Conservation (phyloP, 2,113 vertebrate species). For the Piaya cayana region DNA sequence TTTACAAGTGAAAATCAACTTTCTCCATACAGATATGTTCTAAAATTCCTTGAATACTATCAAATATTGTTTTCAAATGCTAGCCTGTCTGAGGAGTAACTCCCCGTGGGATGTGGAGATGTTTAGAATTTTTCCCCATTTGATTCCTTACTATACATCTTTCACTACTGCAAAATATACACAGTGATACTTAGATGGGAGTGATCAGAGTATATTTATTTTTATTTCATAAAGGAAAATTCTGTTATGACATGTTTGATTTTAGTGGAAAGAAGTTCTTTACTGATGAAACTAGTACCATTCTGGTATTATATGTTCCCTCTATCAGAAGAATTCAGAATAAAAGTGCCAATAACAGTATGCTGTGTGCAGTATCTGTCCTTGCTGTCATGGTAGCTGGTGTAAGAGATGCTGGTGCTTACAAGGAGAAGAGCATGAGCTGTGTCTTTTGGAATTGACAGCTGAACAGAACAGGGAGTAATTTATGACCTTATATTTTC, state of each 20-base stretch:
- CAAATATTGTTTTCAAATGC: slow-evolving; percentile 41
- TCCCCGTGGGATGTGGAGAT: neutral
- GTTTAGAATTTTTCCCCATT: slow-evolving; percentile 1
- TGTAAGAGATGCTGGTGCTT: neutral
- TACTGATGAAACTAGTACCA: neutral
- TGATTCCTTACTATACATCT: neutral
- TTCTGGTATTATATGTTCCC: neutral
- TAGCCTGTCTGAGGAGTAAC: neutral
- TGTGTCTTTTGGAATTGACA: neutral
- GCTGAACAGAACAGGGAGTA: neutral
- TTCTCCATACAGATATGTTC: slow-evolving; percentile 19
- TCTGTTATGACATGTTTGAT: neutral
- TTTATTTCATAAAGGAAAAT: neutral
- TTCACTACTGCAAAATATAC: neutral
- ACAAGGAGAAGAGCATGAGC: neutral
- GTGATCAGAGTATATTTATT: neutral
- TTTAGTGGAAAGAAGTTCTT: neutral
- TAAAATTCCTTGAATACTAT: slow-evolving; percentile 36
- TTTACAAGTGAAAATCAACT: slow-evolving; percentile 34
- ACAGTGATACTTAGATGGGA: neutral
- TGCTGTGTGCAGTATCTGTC: neutral
- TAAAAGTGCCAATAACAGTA: neutral
- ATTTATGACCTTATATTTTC: slow-evolving; percentile 17
- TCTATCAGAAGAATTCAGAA: neutral
- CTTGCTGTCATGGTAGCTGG: neutral